These are phyloP conservation scores for Drosophila setosimentum DNA, from an alignment of 2,888 invertebrate genomes.

Conservation along the genomic window DNA sequence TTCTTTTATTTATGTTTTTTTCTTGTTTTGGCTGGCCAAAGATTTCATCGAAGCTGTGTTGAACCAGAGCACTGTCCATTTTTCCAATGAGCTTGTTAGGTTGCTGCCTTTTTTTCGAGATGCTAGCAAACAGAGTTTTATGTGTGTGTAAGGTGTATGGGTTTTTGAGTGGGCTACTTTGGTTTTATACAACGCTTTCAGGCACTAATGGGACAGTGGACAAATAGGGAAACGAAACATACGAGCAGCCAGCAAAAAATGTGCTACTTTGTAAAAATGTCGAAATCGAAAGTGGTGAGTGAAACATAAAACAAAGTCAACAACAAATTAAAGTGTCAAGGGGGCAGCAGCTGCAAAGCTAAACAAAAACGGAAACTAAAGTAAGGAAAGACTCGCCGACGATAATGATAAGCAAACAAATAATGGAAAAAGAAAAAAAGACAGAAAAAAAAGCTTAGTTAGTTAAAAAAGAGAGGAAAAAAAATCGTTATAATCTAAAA, in stretches of 20 bases:
- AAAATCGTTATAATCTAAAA: neutral
- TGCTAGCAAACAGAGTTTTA: conserved; percentile 22
- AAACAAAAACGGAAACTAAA: conserved; percentile 50
- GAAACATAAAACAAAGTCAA: conserved; percentile 57
- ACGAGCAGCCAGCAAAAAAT: conserved; percentile 16
- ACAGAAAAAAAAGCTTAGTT: conserved; percentile 1
- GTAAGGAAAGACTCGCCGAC: conserved; percentile 19
- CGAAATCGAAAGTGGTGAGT: conserved; percentile 55
- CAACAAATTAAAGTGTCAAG: conserved; percentile 63
- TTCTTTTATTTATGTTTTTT: neutral
- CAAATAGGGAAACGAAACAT: conserved; percentile 17
- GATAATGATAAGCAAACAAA: conserved; percentile 30
- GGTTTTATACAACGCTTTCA: conserved; percentile 55
- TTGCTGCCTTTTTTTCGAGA: conserved; percentile 30
- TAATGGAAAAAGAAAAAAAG: conserved; percentile 7
- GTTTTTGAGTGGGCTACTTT: conserved; percentile 74
- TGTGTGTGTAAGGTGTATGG: conserved; percentile 44
- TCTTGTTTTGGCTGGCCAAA: neutral
- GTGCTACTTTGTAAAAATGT: conserved; percentile 9
- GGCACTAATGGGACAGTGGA: conserved; percentile 33
- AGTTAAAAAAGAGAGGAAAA: neutral
- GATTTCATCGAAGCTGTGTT: conserved; percentile 13
- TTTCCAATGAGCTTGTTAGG: conserved; percentile 45
- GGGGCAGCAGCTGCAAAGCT: conserved; percentile 35
- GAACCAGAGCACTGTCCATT: conserved; percentile 56